phyloP scores from a whole-genome alignment of 2,888 invertebrate species.

The Camponotus fellah region DNA sequence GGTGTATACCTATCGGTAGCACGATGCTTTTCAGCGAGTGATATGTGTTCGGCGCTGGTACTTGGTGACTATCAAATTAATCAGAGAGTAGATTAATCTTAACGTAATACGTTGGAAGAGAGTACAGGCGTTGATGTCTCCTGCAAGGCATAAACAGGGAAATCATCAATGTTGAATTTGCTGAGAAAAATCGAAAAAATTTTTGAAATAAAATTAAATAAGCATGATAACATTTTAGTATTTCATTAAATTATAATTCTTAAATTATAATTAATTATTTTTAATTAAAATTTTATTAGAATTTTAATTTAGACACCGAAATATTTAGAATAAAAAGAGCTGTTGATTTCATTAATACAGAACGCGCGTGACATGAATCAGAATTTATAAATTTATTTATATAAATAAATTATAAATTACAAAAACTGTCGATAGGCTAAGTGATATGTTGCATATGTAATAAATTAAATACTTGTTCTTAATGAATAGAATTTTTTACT shows the following conservation, averaged over 20 bases:
- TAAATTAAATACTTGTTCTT: neutral
- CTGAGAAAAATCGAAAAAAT: neutral
- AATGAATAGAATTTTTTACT: slow-evolving; percentile 30
- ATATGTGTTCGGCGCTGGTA: slow-evolving; percentile 22
- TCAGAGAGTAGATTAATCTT: slow-evolving; percentile 32
- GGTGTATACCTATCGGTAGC: slow-evolving; percentile 37
- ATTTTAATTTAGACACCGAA: neutral
- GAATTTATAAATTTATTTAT: neutral
- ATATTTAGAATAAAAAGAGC: neutral
- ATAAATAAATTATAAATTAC: neutral
- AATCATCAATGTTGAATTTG: neutral
- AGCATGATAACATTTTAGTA: neutral
- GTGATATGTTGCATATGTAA: neutral
- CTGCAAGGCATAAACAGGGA: neutral
- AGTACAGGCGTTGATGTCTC: neutral
- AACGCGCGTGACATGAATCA: neutral
- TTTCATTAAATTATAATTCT: neutral
- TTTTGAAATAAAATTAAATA: neutral
- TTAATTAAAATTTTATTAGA: neutral
- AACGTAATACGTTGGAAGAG: neutral
- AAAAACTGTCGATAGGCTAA: neutral
- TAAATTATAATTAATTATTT: neutral
- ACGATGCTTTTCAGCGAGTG: slow-evolving; percentile 27
- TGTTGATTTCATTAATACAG: neutral
- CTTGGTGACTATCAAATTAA: slow-evolving; percentile 41